Percentiles rank a stretch among this genome's conserved stretches.
These are phyloP conservation scores for Meles meles DNA, from an alignment of 2,113 vertebrate genomes.

Conservation along the genomic window DNA sequence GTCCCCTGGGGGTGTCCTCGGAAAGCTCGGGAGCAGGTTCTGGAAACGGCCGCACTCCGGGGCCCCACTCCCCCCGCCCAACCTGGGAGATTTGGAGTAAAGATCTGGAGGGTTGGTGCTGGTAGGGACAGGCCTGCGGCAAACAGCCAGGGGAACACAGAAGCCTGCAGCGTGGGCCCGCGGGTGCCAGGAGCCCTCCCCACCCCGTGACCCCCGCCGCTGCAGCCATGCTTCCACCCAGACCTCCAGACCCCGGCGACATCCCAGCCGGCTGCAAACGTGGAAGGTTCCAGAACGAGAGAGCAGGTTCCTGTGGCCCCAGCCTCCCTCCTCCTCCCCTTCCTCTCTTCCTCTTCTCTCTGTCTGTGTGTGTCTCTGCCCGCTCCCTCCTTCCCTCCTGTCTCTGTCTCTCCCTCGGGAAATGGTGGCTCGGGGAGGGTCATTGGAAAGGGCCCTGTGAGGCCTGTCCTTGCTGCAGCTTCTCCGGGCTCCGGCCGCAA, in stretches of 20 bases:
- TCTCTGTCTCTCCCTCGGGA: not conserved
- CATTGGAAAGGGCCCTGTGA: not conserved
- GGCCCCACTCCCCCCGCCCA: fast-evolving
- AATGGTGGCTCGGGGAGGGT: not conserved
- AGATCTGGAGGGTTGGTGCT: not conserved
- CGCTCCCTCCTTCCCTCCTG: too few species aligned
- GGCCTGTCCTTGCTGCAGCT: fast-evolving
- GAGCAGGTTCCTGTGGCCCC: fast-evolving
- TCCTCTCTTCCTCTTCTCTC: not conserved
- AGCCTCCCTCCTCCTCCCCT: not conserved
- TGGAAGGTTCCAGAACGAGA: not conserved
- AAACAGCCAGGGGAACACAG: fast-evolving
- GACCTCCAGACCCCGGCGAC: too few species aligned
- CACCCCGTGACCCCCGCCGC: fast-evolving
- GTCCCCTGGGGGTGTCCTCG: not conserved
- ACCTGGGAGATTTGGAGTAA: too few species aligned
- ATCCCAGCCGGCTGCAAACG: not conserved
- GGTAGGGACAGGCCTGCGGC: fast-evolving
- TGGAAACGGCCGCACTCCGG: fast-evolving
- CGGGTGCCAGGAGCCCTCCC: not conserved
- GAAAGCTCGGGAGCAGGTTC: not conserved
- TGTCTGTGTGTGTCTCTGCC: not conserved
- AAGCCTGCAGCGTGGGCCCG: fast-evolving
- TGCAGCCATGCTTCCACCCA: fast-evolving
- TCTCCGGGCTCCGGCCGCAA: not conserved